phyloP scores from a whole-genome alignment of 2,888 invertebrate genomes.

The Philonicus albiceps region DNA sequence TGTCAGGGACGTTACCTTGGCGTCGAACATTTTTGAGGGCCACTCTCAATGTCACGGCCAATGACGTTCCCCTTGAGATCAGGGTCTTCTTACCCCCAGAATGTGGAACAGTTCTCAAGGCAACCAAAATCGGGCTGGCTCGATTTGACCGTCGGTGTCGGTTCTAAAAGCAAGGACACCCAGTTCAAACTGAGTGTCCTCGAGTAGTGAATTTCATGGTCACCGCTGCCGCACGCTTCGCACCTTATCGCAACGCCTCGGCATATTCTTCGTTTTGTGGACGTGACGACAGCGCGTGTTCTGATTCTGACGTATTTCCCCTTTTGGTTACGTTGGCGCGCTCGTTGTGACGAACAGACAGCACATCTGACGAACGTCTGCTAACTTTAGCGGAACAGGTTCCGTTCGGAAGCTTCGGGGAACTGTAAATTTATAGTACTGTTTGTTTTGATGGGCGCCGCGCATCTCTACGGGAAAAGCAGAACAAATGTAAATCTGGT shows the following conservation, averaged over 20 bases:
- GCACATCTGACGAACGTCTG: not conserved
- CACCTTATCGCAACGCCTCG: not conserved
- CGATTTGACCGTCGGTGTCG: not conserved
- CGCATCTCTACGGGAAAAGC: conserved; percentile 22
- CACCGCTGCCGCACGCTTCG: not conserved
- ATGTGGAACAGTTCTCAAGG: not conserved
- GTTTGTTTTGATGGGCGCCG: conserved; percentile 34
- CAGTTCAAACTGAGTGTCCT: conserved; percentile 48
- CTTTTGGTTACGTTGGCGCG: not conserved
- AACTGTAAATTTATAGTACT: not conserved
- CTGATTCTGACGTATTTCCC: not conserved
- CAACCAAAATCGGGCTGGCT: not conserved
- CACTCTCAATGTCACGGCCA: conserved; percentile 27
- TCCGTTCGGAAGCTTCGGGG: not conserved
- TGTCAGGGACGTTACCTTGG: conserved; percentile 22
- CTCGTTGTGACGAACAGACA: not conserved
- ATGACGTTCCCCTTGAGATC: not conserved
- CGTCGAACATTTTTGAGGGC: not conserved
- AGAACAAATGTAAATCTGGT: conserved; percentile 13
- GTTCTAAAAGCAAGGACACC: conserved; percentile 53
- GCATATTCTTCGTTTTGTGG: not conserved
- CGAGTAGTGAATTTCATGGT: not conserved
- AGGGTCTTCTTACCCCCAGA: not conserved
- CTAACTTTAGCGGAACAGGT: not conserved
- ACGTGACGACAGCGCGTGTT: not conserved